Percentiles rank a stretch among this genome's conserved stretches.
Evolutionary conservation across 2,113 vertebrate species (phyloP).

Genomic region (Urocolius indicus): DNA sequence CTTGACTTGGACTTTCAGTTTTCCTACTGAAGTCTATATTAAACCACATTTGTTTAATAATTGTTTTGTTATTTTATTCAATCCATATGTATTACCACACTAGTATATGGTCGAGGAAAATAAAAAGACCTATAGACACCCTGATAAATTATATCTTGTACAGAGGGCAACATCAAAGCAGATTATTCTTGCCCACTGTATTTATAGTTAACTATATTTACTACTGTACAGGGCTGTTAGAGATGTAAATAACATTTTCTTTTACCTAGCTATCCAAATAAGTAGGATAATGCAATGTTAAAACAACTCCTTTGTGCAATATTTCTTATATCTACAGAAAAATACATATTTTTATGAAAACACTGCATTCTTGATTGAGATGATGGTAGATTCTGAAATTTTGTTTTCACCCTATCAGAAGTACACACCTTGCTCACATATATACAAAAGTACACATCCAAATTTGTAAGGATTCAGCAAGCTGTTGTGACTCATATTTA

Average conservation of each 20-base stretch:
- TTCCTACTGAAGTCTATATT: no score
- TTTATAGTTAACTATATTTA: not conserved
- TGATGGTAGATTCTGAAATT: not conserved
- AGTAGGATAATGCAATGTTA: not conserved
- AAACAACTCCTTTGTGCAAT: not conserved
- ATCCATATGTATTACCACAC: not conserved
- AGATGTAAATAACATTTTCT: not conserved
- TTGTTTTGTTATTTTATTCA: not conserved
- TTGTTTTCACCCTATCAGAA: accelerated
- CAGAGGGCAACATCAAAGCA: not conserved
- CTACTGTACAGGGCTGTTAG: not conserved
- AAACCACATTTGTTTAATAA: no score
- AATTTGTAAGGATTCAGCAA: not conserved
- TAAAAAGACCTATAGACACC: not conserved
- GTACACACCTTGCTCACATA: not conserved
- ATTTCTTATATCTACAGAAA: not conserved
- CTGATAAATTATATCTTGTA: not conserved
- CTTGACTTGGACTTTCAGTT: no score
- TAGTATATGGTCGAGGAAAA: not conserved
- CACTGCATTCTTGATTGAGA: not conserved
- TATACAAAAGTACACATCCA: not conserved
- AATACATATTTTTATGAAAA: not conserved
- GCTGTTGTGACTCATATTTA: no score
- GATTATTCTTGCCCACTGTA: not conserved
- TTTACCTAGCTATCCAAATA: not conserved